Evolutionary conservation across 2,113 vertebrate genomes (phyloP).

Genomic region (Ivindomyrus marchei): DNA sequence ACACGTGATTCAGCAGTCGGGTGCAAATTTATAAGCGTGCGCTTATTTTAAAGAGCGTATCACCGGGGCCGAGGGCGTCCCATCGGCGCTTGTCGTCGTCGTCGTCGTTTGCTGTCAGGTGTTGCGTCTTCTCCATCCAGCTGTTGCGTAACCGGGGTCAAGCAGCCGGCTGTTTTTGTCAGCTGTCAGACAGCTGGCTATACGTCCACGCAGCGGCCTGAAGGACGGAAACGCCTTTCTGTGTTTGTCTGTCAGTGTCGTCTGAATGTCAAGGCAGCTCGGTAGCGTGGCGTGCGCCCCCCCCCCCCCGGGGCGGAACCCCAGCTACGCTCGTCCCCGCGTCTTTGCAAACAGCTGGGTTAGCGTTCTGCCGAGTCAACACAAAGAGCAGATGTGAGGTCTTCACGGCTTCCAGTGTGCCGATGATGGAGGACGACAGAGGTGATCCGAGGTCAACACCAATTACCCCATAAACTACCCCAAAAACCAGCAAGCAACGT

Average conservation of each 20-base stretch:
- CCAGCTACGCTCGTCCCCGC: neutral
- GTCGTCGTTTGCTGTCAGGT: neutral
- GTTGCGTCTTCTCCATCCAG: neutral
- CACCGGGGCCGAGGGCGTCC: too few relatives aligned
- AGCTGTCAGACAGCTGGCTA: neutral
- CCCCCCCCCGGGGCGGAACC: neutral
- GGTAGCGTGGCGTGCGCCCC: neutral
- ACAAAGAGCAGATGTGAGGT: neutral
- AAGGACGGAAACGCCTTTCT: neutral
- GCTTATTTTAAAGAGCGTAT: neutral
- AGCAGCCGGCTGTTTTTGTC: neutral
- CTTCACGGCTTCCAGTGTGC: neutral
- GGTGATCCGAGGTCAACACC: neutral
- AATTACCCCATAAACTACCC: neutral
- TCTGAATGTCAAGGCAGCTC: neutral
- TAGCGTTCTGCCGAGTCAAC: neutral
- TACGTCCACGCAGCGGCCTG: neutral
- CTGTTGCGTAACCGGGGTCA: neutral
- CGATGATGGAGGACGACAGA: neutral
- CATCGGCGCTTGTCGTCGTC: neutral
- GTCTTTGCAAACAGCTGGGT: neutral
- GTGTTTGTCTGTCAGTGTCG: neutral
- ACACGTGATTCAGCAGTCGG: slow-evolving; percentile 50
- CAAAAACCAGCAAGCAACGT: neutral
- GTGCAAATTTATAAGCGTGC: slow-evolving; percentile 23